Percentiles rank a stretch among this genome's conserved stretches.
These are phyloP conservation scores for Sebastes iracundus DNA, from an alignment of 2,797 vertebrate genomes.

Conservation along the genomic window DNA sequence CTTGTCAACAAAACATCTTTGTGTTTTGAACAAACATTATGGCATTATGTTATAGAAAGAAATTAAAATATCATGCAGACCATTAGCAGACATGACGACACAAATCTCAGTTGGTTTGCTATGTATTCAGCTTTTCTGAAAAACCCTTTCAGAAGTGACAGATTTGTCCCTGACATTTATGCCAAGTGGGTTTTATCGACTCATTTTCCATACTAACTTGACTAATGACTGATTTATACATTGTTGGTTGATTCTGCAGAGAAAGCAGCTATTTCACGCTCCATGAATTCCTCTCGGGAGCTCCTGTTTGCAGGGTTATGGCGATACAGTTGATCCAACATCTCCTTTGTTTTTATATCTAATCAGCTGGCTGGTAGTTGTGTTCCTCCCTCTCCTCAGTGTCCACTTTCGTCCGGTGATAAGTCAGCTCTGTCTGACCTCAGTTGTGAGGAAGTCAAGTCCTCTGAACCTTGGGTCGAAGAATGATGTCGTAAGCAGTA, in stretches of 20 bases:
- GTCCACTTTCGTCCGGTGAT: background rate
- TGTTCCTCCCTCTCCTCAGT: background rate
- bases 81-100: background rate
- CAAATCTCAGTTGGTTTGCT: background rate
- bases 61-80: background rate
- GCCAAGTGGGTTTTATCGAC: background rate
- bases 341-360: background rate
- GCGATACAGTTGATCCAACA: background rate
- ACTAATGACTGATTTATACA: background rate
- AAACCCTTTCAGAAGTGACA: background rate
- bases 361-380: background rate
- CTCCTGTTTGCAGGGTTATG: background rate
- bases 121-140: background rate
- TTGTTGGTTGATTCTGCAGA: background rate
- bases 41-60: background rate
- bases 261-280: background rate
- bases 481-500: conserved; percentile 3
- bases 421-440: conserved; percentile 21
- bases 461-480: conserved; percentile 9
- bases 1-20: background rate
- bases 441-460: conserved; percentile 1
- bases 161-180: background rate
- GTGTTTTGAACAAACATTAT: background rate
- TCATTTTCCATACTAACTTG: background rate
- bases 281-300: background rate